Evolutionary conservation across 2,113 vertebrate species (phyloP), one percentile per base, ranked within the genome.

Genomic region (Galemys pyrenaicus): DNA sequence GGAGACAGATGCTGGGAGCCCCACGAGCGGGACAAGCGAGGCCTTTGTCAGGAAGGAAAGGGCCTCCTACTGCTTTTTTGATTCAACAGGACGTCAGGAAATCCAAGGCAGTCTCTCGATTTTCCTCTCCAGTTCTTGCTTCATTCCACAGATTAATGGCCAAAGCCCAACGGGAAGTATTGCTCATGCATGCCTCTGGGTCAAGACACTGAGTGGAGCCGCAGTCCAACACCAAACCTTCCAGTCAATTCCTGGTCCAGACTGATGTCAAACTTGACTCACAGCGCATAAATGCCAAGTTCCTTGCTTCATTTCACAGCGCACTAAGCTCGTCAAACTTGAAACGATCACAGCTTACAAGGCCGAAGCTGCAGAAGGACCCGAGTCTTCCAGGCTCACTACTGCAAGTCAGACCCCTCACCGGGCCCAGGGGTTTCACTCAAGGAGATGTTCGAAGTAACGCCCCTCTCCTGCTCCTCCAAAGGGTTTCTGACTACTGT

Each of bases 61-160:
- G 54, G 96, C 96, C 96, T 97, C 92, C 96, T 93, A 37, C 1
- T 0, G 87, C 94, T 96, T 95, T 95, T 93, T 39, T 81, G 97
- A 96, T 97, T 96, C 39, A 17, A 95, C 96, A 97, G 98, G 97
- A 98, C 89, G 58, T 92, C 95, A 97, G 96, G 98, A 98, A 98
- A 97, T 96, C 97, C 97, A 97, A 97, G 90, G 93, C 94, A 87
- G 95, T 84, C 96, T 74, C 89, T 65, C 35, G 0, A 6, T 30
- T 41, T 71, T 64, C 91, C 86, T 77, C 37, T 71, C 89, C 32
- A 22, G 78, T 6, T 37, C 89, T 81, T 68, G 70, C 93, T 96
- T 95, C 90, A 44, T 94, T 97, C 97, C 97, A 92, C 89, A 81
- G 95, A 75, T 84, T 54, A 87, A 95, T 0, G 9, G 96, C 91